These are phyloP conservation scores for Mormyrus lacerda DNA, from an alignment of 2,113 vertebrate species.

Conservation along the genomic window DNA sequence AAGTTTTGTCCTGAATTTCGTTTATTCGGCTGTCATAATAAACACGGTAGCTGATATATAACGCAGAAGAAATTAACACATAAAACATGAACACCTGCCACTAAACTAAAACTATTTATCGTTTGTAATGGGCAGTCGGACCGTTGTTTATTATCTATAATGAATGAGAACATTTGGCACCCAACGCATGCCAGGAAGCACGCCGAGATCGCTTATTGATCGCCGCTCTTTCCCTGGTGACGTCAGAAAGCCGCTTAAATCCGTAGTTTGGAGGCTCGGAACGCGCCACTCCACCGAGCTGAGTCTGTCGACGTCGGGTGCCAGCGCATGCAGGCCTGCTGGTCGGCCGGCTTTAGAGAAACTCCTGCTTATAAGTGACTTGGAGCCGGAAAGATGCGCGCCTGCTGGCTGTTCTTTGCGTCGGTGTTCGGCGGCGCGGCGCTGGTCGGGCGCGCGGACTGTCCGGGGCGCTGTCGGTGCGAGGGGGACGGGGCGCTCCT, in stretches of 20 bases:
- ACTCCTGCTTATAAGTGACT: background rate
- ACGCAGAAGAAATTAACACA: background rate
- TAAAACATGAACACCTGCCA: background rate
- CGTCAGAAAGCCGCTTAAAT: background rate
- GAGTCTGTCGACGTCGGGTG: background rate
- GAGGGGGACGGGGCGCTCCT: conserved; percentile 60
- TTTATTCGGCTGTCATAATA: background rate
- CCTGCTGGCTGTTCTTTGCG: background rate
- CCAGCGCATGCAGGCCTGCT: background rate
- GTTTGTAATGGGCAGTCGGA: background rate
- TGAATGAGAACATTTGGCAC: background rate
- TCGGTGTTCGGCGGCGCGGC: conserved; percentile 11
- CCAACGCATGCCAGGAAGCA: background rate
- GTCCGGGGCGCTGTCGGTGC: conserved; percentile 62
- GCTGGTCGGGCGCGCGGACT: conserved; percentile 20
- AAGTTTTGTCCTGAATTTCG: background rate
- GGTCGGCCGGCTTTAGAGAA: background rate
- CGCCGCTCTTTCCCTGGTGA: background rate
- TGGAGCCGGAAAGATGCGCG: conserved; percentile 18
- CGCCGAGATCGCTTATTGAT: background rate
- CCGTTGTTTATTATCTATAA: background rate
- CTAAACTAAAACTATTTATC: background rate
- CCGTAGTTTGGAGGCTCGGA: background rate
- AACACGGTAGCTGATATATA: background rate
- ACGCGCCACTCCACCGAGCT: background rate